phyloP scores from a whole-genome alignment of 1,140 invertebrate genomes.

The Drosophila willistoni region DNA sequence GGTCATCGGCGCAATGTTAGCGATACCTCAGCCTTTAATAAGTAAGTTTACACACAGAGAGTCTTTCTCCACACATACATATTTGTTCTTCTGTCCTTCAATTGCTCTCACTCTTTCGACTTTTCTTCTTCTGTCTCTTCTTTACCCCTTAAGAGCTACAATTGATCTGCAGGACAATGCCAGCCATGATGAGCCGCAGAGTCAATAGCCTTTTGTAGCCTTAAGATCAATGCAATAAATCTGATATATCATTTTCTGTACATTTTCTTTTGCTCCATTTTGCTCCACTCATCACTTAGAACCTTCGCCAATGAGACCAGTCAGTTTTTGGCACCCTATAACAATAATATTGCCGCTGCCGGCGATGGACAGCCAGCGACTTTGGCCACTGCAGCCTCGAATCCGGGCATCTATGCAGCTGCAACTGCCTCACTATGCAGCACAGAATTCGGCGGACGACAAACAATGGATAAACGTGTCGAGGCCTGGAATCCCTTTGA shows the following conservation, averaged over 20 bases:
- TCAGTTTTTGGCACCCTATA: conserved; percentile 90
- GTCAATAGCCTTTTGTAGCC: conserved; percentile 59
- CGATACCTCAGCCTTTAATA: conserved; percentile 93
- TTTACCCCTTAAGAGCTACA: conserved; percentile 50
- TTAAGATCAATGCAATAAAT: conserved; percentile 31
- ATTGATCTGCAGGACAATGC: conserved; percentile 50
- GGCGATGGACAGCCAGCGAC: conserved; percentile 56
- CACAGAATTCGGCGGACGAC: conserved; percentile 64
- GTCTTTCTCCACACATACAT: conserved; percentile 40
- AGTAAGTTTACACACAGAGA: conserved; percentile 85
- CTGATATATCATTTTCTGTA: conserved; percentile 5
- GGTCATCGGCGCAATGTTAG: conserved; percentile 92
- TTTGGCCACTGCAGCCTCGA: conserved; percentile 60
- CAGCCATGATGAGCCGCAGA: conserved; percentile 43
- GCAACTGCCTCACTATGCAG: conserved; percentile 63
- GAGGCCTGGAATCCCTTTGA: conserved; percentile 93
- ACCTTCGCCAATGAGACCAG: conserved; percentile 90
- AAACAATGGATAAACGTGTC: conserved; percentile 72
- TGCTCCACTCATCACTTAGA: conserved; percentile 78
- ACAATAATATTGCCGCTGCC: conserved; percentile 78
- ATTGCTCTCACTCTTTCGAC: conserved; percentile 26
- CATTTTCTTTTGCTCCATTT: conserved; percentile 20
- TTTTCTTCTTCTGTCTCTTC: conserved; percentile 25
- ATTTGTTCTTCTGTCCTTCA: conserved; percentile 50
- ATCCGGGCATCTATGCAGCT: conserved; percentile 70